Base-by-base conservation (phyloP, 1,140 invertebrate genomes). In the Varroa destructor region DNA sequence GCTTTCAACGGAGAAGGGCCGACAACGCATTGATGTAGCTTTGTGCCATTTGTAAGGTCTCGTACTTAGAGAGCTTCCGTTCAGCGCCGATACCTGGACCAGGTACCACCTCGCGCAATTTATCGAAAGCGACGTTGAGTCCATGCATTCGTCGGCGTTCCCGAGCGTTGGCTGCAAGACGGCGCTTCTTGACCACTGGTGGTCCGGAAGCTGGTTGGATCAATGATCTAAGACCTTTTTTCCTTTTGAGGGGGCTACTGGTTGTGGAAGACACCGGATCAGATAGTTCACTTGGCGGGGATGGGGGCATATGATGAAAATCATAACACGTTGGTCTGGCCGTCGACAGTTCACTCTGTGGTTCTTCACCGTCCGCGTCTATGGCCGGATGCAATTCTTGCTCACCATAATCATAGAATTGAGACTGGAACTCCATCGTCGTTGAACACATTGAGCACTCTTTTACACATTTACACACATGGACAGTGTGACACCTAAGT, bases 31-130 rank as follows among this genome's bases (percentile, higher is more conserved):
- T 85, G 74, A 97, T 97, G 78, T 97, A 97, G 0, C 88, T 91
- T 77, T 97, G 93, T 0, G 94, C 94, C 93, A 96, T 96, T 81
- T 97, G 92, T 0, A 98, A 81, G 0, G 93, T 97, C 79, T 97
- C 94, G 79, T 93, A 97, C 79, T 98, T 98, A 40, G 92, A 96
- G 3, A 97, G 81, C 78, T 96, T 91, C 43, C 90, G 84, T 77
- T 96, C 90, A 75, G 91, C 90, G 0, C 89, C 90, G 43, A 95
- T 81, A 0, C 89, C 89, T 0, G 93, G 93, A 0, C 89, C 89
- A 0, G 93, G 93, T 3, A 98, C 83, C 74, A 94, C 93, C 1
- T 87, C 86, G 55, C 94, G 83, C 0, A 98, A 84, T 72, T 88
- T 83, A 78, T 96, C 93, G 78, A 96, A 97, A 0, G 93, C 93